These are phyloP conservation scores for Poecilia gillii DNA, from an alignment of 2,797 vertebrate genomes.

Conservation along the genomic window DNA sequence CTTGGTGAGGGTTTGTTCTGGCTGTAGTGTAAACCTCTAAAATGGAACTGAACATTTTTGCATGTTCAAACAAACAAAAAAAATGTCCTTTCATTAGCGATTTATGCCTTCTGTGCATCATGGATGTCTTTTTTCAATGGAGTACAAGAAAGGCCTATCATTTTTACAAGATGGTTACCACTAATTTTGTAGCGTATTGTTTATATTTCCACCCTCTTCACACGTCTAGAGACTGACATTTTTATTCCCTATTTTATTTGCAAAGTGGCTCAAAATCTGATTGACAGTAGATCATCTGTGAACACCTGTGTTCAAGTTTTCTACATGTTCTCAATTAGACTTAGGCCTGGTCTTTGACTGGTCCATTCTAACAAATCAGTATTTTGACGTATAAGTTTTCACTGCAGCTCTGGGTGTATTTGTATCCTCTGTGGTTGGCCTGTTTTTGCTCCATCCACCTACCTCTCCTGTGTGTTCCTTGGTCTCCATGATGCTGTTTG, in stretches of 20 bases:
- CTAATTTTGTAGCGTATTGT: neutral
- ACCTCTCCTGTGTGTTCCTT: neutral
- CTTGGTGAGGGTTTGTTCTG: neutral
- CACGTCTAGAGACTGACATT: neutral
- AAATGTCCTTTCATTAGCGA: neutral
- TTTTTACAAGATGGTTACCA: neutral
- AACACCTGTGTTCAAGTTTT: neutral
- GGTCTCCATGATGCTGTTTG: slow-evolving; percentile 6
- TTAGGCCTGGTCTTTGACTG: neutral
- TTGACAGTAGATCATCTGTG: neutral
- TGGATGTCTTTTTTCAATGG: neutral
- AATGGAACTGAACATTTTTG: neutral
- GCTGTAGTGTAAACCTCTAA: neutral
- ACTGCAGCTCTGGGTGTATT: neutral
- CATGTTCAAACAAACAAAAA: neutral
- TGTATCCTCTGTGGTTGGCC: neutral
- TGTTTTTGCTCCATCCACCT: neutral
- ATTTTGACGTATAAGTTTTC: neutral
- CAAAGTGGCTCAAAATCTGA: neutral
- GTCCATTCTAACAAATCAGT: neutral
- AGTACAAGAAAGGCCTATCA: neutral
- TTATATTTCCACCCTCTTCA: neutral
- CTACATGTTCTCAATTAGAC: neutral
- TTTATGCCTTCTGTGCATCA: neutral
- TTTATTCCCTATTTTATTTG: neutral